These are phyloP conservation scores for Drosophila suboccidentalis DNA, from an alignment of 2,888 invertebrate genomes.

Conservation along the genomic window DNA sequence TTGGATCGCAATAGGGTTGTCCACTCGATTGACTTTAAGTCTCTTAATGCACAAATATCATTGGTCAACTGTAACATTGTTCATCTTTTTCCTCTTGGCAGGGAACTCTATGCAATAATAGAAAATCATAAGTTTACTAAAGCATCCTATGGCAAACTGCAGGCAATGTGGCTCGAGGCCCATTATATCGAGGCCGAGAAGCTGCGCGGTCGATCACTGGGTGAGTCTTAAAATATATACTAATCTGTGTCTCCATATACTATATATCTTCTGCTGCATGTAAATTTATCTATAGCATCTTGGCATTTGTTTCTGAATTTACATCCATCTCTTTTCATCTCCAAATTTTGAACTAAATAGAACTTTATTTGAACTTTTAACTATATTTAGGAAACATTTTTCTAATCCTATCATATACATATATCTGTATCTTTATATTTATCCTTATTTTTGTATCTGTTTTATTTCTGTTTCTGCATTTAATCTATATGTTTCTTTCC, in stretches of 20 bases:
- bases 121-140: conserved; percentile 96
- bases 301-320: neutral
- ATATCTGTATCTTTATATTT: neutral
- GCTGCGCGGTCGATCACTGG: conserved; percentile 94
- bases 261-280: neutral
- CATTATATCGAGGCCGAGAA: conserved; percentile 97
- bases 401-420: neutral
- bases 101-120: conserved; percentile 95
- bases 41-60: conserved; percentile 2
- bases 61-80: conserved; percentile 22
- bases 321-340: neutral
- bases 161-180: conserved; percentile 97
- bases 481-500: neutral
- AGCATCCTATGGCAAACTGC: conserved; percentile 94
- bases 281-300: neutral
- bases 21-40: conserved; percentile 13
- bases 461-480: neutral
- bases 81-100: conserved; percentile 50
- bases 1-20: conserved; percentile 18
- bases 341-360: too few species aligned
- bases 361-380: too few species aligned
- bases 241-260: too few species aligned
- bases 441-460: neutral
- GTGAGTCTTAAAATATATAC: conserved; percentile 64
- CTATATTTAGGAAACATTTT: too few species aligned